phyloP scores from a whole-genome alignment of 2,888 invertebrate genomes.

The Teleogryllus oceanicus region DNA sequence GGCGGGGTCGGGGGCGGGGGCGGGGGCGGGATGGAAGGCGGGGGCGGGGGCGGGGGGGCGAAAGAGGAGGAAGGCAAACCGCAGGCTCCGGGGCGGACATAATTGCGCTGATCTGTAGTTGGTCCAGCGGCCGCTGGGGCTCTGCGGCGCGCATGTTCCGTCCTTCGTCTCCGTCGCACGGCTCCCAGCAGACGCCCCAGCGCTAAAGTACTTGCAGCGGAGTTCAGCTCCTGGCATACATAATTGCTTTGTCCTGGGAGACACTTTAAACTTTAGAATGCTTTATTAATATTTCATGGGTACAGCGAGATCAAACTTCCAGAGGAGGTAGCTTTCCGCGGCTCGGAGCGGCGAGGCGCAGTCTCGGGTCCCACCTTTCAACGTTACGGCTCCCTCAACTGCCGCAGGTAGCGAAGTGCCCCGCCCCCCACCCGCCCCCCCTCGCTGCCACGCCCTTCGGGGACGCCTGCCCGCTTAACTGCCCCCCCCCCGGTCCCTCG shows the following conservation, averaged over 20 bases:
- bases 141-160: neutral
- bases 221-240: slow-evolving; percentile 32
- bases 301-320: slow-evolving; percentile 30
- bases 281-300: slow-evolving; percentile 37
- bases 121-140: slow-evolving; percentile 18
- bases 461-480: neutral
- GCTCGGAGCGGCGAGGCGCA: neutral
- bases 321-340: neutral
- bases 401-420: slow-evolving; percentile 24
- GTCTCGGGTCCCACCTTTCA: neutral
- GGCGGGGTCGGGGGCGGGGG: too few species aligned
- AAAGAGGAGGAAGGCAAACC: neutral
- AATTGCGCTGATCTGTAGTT: slow-evolving; percentile 18
- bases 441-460: neutral
- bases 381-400: neutral
- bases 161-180: neutral
- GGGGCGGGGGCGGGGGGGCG: too few species aligned
- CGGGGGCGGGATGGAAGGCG: too few species aligned
- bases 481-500: neutral
- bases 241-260: slow-evolving; percentile 37
- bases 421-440: neutral
- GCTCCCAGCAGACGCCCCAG: slow-evolving; percentile 22
- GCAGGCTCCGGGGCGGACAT: slow-evolving; percentile 3
- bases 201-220: slow-evolving; percentile 28
- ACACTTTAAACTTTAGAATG: slow-evolving; percentile 37